phyloP scores from a whole-genome alignment of 1,140 invertebrate genomes.

The Drosophila trapezifrons region DNA sequence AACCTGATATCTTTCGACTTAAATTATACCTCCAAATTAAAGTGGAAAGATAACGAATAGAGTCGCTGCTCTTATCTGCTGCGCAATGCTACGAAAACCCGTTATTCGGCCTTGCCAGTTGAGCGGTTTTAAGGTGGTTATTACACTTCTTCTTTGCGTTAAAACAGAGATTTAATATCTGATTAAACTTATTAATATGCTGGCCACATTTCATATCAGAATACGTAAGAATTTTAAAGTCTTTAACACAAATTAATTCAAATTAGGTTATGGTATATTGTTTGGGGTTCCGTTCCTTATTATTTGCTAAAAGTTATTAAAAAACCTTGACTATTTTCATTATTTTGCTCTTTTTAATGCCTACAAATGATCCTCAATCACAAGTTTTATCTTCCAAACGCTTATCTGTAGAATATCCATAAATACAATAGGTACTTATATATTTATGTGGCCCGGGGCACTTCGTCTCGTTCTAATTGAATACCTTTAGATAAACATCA shows the following conservation, averaged over 20 bases:
- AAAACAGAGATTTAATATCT: not conserved
- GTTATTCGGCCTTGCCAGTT: slow-evolving; percentile 28
- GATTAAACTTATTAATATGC: not conserved
- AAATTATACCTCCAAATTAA: slow-evolving; percentile 9
- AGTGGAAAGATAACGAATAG: slow-evolving; percentile 21
- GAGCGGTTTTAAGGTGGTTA: slow-evolving; percentile 3
- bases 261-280: too few relatives aligned
- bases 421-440: not conserved
- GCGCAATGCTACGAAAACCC: slow-evolving; percentile 18
- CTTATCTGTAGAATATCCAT: not conserved
- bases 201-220: too few relatives aligned
- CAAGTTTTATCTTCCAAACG: not conserved
- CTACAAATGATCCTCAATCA: not conserved
- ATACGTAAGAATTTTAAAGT: not conserved
- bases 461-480: too few relatives aligned
- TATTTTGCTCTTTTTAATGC: not conserved
- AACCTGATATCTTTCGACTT: slow-evolving; percentile 33
- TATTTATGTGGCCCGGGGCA: too few relatives aligned
- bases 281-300: not conserved
- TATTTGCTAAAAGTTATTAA: too few relatives aligned
- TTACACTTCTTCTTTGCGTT: not conserved
- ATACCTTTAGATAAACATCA: too few relatives aligned
- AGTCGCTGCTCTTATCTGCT: slow-evolving; percentile 34
- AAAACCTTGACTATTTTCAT: not conserved
- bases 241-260: too few relatives aligned